phyloP scores from a whole-genome alignment of 2,113 vertebrate genomes.

The Dolichallabes microphthalmus region DNA sequence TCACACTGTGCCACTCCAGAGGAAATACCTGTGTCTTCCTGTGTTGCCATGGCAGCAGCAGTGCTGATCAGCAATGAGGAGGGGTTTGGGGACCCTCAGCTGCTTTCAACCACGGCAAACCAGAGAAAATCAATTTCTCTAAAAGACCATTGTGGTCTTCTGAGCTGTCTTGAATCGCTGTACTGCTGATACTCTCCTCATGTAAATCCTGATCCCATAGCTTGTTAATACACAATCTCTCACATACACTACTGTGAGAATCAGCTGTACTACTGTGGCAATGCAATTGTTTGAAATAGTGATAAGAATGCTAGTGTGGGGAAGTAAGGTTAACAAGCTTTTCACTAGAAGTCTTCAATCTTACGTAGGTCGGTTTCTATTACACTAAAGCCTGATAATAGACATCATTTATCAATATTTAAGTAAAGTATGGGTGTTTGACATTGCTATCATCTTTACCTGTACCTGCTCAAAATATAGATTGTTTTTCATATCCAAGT shows the following conservation, averaged over 20 bases:
- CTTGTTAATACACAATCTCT: not conserved
- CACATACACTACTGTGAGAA: not conserved
- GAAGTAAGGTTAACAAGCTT: not conserved
- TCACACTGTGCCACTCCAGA: constrained; percentile 51
- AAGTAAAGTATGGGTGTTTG: not conserved
- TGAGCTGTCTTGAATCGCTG: not conserved
- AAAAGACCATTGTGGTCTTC: not conserved
- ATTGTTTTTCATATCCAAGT: not conserved
- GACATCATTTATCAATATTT: not conserved
- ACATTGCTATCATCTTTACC: not conserved
- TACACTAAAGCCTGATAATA: not conserved
- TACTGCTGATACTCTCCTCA: not conserved
- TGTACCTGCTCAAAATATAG: not conserved
- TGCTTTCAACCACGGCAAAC: constrained; percentile 15
- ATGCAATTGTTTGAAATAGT: not conserved
- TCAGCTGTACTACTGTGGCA: not conserved
- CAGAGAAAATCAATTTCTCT: constrained; percentile 2
- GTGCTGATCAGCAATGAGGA: constrained; percentile 60
- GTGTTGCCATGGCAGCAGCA: constrained; percentile 72
- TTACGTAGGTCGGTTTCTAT: not conserved
- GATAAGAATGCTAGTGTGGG: not conserved
- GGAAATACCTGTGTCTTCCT: constrained; percentile 62
- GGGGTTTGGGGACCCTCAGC: constrained; percentile 56
- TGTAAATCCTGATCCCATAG: not conserved
- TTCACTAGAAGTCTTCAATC: not conserved